These are phyloP conservation scores for Theretra japonica DNA, from an alignment of 2,888 invertebrate genomes.

Conservation along the genomic window DNA sequence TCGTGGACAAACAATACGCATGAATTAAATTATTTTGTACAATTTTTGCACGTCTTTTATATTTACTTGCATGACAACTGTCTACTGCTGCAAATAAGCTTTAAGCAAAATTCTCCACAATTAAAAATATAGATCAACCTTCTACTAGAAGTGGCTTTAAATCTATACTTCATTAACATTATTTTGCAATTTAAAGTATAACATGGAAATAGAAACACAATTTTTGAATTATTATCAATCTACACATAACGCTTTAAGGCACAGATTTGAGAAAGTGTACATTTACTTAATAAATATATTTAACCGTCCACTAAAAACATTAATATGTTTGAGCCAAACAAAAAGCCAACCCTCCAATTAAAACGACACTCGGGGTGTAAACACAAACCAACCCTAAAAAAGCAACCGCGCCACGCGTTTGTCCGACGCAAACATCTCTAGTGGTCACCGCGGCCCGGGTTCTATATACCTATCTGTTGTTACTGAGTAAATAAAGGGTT, in stretches of 20 bases:
- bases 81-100: too few species aligned
- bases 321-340: constrained; percentile 21
- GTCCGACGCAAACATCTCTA: constrained; percentile 37
- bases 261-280: not conserved
- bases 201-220: too few species aligned
- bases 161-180: too few species aligned
- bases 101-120: too few species aligned
- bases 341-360: constrained; percentile 34
- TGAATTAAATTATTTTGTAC: not conserved
- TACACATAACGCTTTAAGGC: not conserved
- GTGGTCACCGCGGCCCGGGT: constrained; percentile 28
- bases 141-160: too few species aligned
- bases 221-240: too few species aligned
- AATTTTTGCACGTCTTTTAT: too few species aligned
- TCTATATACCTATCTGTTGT: constrained; percentile 35
- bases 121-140: too few species aligned
- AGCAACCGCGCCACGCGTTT: constrained; percentile 38
- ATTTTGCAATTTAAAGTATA: too few species aligned
- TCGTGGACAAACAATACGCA: not conserved
- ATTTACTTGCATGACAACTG: too few species aligned
- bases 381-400: constrained; percentile 42
- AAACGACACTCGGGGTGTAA: constrained; percentile 29
- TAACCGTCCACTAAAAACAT: constrained; percentile 15
- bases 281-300: constrained; percentile 11
- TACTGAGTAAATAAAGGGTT: constrained; percentile 43